Conservation (phyloP, 2,888 invertebrate genomes). For the Didymodactylos carnosus region DNA sequence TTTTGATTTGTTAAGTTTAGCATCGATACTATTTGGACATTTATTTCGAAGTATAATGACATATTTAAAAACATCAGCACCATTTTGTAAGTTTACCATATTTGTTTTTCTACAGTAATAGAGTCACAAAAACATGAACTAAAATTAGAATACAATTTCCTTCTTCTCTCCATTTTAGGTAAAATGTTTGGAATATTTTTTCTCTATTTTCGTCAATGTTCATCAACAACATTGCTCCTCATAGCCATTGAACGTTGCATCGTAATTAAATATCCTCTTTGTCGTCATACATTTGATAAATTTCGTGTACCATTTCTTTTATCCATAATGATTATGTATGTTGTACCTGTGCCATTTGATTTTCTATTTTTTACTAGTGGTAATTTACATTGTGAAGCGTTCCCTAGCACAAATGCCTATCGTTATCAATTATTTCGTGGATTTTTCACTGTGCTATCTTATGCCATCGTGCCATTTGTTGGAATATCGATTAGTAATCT, state of each 20-base stretch:
- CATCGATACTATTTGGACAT: not conserved
- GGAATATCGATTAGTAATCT: not conserved
- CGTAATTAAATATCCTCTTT: not conserved
- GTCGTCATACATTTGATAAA: not conserved
- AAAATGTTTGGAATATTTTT: conserved; percentile 1
- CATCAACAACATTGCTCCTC: not conserved
- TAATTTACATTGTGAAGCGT: not conserved
- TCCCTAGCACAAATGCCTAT: not conserved
- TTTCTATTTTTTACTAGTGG: not conserved
- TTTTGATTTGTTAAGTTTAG: not conserved
- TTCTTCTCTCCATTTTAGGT: too few relatives aligned
- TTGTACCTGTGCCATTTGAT: not conserved
- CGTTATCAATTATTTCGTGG: not conserved
- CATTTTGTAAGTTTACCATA: too few relatives aligned
- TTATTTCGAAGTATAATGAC: not conserved
- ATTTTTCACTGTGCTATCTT: not conserved
- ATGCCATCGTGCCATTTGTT: not conserved
- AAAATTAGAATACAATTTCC: too few relatives aligned
- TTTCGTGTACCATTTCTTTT: not conserved
- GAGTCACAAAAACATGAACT: too few relatives aligned
- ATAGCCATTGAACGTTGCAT: not conserved
- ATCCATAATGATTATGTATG: not conserved
- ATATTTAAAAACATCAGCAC: not conserved
- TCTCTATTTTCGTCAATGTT: not conserved
- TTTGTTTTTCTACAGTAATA: too few relatives aligned